phyloP scores from a whole-genome alignment of 1,140 invertebrate species.

The Saccostrea cuccullata region DNA sequence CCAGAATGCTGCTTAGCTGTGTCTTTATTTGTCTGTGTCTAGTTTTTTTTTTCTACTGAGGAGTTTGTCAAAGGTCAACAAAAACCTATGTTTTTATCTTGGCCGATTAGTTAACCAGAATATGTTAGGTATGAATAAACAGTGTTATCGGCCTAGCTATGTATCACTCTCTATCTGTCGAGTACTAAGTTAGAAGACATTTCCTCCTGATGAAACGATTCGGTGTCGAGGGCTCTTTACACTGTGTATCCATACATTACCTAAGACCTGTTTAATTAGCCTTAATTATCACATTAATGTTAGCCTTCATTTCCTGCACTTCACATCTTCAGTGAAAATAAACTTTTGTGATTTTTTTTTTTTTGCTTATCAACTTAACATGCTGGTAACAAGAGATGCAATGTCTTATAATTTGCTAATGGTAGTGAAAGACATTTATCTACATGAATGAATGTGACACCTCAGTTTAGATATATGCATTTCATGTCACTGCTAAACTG shows the following conservation, averaged over 20 bases:
- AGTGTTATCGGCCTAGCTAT: neutral
- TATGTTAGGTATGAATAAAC: slow-evolving; percentile 4
- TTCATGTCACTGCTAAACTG: too few relatives aligned
- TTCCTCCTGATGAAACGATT: neutral
- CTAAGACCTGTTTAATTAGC: neutral
- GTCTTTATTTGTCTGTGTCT: neutral
- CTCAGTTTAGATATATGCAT: too few relatives aligned
- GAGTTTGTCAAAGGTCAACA: slow-evolving; percentile 4
- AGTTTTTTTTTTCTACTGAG: neutral
- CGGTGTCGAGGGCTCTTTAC: neutral
- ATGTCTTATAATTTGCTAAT: too few relatives aligned
- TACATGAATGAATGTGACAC: too few relatives aligned
- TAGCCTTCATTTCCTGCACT: neutral
- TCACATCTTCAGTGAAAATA: neutral
- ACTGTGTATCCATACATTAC: neutral
- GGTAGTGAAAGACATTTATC: too few relatives aligned
- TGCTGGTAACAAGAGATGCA: too few relatives aligned
- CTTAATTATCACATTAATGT: slow-evolving; percentile 16
- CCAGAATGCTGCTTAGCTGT: neutral
- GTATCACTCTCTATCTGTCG: slow-evolving; percentile 11
- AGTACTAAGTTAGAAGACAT: neutral
- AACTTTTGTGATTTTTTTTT: neutral
- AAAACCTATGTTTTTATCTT: slow-evolving; percentile 23
- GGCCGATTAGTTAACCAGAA: slow-evolving; percentile 18
- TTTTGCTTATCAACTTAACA: too few relatives aligned